phyloP scores from a whole-genome alignment of 2,113 vertebrate genomes.

The Arenaria interpres region DNA sequence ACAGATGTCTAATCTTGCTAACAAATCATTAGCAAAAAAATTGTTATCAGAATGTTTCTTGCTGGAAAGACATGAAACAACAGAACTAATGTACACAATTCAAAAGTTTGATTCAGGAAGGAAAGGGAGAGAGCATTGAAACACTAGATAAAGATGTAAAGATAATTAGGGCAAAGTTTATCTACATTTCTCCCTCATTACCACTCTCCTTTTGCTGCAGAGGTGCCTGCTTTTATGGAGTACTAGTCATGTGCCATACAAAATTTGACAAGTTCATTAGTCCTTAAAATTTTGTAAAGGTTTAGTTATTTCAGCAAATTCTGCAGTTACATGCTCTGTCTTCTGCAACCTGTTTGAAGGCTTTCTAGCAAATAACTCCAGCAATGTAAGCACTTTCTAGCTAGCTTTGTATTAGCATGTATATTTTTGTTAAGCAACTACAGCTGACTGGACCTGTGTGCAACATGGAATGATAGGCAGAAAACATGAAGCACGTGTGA shows the following conservation, averaged over 20 bases:
- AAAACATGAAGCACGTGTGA: conserved; percentile 26
- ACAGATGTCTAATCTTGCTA: conserved; percentile 48
- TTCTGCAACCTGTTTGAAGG: neutral
- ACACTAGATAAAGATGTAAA: neutral
- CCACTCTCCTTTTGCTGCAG: neutral
- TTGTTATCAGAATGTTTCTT: conserved; percentile 1
- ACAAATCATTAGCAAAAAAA: conserved; percentile 46
- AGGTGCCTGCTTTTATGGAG: neutral
- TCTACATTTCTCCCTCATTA: neutral
- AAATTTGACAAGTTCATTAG: neutral
- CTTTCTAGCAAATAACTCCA: neutral
- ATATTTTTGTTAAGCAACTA: conserved; percentile 8
- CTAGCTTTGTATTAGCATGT: neutral
- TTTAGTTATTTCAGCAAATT: neutral
- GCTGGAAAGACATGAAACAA: conserved; percentile 35
- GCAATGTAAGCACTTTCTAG: neutral
- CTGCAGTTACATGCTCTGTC: neutral
- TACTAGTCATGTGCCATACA: neutral
- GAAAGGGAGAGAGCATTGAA: neutral
- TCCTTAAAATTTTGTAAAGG: neutral
- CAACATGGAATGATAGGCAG: conserved; percentile 5
- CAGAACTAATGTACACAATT: neutral
- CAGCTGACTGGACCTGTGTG: conserved; percentile 2
- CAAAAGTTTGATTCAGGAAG: neutral
- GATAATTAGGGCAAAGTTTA: neutral